Base-by-base conservation (phyloP, 2,113 vertebrate genomes). In the Pteruthius melanotis region DNA sequence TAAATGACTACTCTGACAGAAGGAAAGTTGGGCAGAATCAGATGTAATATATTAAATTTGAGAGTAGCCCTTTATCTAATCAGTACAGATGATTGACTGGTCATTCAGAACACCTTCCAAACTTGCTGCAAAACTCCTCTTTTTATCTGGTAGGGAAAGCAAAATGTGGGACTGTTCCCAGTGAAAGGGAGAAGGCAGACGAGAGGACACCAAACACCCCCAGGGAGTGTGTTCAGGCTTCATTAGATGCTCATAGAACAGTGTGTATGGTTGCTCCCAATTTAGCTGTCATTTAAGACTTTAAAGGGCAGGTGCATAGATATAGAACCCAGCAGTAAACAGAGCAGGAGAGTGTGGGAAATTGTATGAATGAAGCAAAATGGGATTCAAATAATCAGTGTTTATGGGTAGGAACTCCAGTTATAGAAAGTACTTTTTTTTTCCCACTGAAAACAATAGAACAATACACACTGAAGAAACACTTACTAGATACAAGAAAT, bases 401-500 rank as follows among this genome's bases (percentile, higher is more conserved):
- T 71, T 89, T 65, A 60, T 63, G 54, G 63, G 18, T 61, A 69
- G 40, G 64, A 87, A 80, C 31, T 85, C 61, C 31, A 56, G 61
- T 53, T 83, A 69, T 4, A 49, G 52, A 59, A 93, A 72, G 10
- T 30, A 61, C 24, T 8, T 23, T 35, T 83, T 84, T 91, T 31
- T 78, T 42, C 15, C 70, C 42, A 19, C 19, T 83, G 78, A 64
- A 93, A 95, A 52, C 44, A 79, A 70, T 10, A 81, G 35, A 84
- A 66, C 63, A 80, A 87, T 83, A 89, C n/a, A 75, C 47, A 83
- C 7, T 64, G 70, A 95, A 95, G 70, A 86, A 75, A 84, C 30
- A 72, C 61, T 83, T 89, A 89, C 6, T 90, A 87, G 60, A 93
- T 30, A 61, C 28, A 91, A 90, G 68, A 96, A 95, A 83, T 90